Evolutionary conservation across 2,113 vertebrate species (phyloP), one percentile per base, ranked within the genome.

Genomic region (Rhinolophus ferrumequinum): DNA sequence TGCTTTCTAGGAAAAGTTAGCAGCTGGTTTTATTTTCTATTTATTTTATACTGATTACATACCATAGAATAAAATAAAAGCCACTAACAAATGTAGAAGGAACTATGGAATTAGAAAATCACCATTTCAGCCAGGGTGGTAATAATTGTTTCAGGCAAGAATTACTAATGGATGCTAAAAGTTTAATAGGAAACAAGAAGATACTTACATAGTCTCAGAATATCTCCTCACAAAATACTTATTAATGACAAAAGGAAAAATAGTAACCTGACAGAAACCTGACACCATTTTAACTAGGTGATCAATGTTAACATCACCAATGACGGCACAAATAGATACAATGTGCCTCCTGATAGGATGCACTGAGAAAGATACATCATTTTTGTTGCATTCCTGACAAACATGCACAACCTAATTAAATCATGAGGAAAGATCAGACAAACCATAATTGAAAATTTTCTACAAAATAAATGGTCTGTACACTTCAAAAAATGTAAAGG

Each of bases 371-470:
- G 26, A 90, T 28, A 75, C 54, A 58, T 92, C 30, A 70, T 90
- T 92, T 93, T 95, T 81, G 50, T 69, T 66, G 16, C 35, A 95
- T 89, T 88, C 5, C 41, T 89, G 44, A 24, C 44, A 77, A 82
- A 87, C 92, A 38, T 44, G 2, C 18, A 79, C 41, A 72, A 58
- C 67, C 47, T 84, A 95, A 92, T 92, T 35, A 93, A 94, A 92
- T 79, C 35, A 70, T 24, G 14, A 94, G 50, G 30, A 92, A 82
- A 91, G 38, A 73, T 66, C 30, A 85, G 72, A 62, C 22, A 94
- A 92, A 66, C 30, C 11, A 84, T 94, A 96, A 92, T 10, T 88
- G 26, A 93, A 93, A 93, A n/a, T 66, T 76, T 80, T 86, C 22
- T 69, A 64, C 56, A 88, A 80, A 93, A 75, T 88, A 91, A 97